A percentile compares a stretch with the other conserved stretches of the same genome.
Evolutionary conservation across 2,888 invertebrate genomes (phyloP).

Genomic region (Dicroscelio sp.): DNA sequence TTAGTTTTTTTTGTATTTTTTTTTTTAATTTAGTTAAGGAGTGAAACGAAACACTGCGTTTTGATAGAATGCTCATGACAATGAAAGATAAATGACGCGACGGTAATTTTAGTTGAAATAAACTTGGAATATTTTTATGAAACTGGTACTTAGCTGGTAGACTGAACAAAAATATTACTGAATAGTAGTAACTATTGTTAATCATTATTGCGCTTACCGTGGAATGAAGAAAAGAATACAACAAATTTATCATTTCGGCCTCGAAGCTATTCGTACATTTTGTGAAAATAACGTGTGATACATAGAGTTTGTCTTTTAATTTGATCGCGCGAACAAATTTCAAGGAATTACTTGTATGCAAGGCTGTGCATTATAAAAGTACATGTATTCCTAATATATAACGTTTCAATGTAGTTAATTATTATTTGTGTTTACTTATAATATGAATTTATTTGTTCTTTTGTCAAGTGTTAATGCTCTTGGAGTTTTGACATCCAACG

Average conservation of each 20-base stretch:
- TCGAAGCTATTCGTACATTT: conserved; percentile 41
- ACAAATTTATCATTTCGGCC: conserved; percentile 66
- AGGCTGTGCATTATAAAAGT: conserved; percentile 69
- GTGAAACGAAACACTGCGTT: conserved; percentile 25
- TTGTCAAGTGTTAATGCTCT: no score
- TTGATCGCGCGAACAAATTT: conserved; percentile 33
- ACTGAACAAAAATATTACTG: conserved; percentile 80
- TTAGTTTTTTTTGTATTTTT: neutral
- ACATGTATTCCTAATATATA: conserved; percentile 43
- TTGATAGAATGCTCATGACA: conserved; percentile 70
- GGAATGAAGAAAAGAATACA: conserved; percentile 7
- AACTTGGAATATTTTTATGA: conserved; percentile 77
- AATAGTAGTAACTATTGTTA: conserved; percentile 78
- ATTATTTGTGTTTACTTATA: no score
- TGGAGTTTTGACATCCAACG: no score
- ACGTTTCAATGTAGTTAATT: no score
- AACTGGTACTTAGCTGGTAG: conserved; percentile 82
- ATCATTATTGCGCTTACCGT: conserved; percentile 74
- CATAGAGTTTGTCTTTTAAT: conserved; percentile 63
- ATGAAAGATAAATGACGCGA: conserved; percentile 62
- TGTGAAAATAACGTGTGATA: conserved; percentile 61
- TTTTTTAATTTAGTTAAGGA: neutral
- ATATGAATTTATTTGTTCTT: no score
- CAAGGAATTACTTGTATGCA: conserved; percentile 59
- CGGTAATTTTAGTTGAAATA: conserved; percentile 68